Conservation (phyloP, 2,888 invertebrate species). For the Ectemnius lituratus region DNA sequence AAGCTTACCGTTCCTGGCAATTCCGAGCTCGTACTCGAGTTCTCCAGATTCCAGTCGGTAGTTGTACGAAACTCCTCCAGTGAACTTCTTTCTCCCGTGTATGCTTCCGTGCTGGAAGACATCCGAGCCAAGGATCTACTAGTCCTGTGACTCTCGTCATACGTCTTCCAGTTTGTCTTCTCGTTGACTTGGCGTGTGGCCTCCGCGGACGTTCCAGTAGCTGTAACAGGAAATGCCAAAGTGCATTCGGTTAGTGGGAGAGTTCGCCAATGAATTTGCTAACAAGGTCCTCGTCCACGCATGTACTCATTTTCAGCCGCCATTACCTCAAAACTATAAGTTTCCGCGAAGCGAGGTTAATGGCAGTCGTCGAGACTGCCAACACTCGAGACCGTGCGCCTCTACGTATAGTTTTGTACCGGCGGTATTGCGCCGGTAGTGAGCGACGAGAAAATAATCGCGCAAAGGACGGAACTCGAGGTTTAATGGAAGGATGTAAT, state of each 20-base stretch:
- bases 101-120: conserved; percentile 39
- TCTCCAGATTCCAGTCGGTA: conserved; percentile 49
- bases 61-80: conserved; percentile 40
- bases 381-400: too few species aligned
- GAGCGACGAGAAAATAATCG: too few species aligned
- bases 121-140: conserved; percentile 45
- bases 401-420: too few species aligned
- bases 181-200: conserved; percentile 51
- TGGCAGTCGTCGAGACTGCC: too few species aligned
- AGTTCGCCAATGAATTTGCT: too few species aligned
- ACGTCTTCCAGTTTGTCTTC: conserved; percentile 52
- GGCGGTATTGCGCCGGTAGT: too few species aligned
- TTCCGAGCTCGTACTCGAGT: conserved; percentile 42
- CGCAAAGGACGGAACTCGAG: background rate
- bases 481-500: conserved; percentile 1
- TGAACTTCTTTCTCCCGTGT: conserved; percentile 23
- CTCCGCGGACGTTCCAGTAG: conserved; percentile 65
- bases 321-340: background rate
- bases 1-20: conserved; percentile 42
- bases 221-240: conserved; percentile 60
- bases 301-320: background rate
- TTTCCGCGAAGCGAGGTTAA: too few species aligned
- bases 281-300: too few species aligned
- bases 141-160: conserved; percentile 49
- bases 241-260: conserved; percentile 12